Conservation (phyloP, 2,797 vertebrate species). For the Gadopsis bispinosus region DNA sequence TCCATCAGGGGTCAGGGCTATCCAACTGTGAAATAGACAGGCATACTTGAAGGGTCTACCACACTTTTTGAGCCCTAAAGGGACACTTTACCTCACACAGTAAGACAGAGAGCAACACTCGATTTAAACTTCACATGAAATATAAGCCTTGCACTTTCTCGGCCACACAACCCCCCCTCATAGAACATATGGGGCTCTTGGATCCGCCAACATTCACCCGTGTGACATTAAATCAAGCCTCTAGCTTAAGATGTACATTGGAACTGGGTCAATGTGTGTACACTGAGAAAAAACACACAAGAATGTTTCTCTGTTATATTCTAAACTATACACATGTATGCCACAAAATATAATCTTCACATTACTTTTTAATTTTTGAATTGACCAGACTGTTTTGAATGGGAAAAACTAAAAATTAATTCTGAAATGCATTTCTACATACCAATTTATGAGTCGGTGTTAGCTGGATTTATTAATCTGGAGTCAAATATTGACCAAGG, state of each 20-base stretch:
- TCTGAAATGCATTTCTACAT: slow-evolving; percentile 34
- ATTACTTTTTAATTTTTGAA: slow-evolving; percentile 21
- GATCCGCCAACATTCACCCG: background rate
- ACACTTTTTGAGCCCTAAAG: background rate
- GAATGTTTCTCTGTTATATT: slow-evolving; percentile 60
- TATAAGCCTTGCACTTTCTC: background rate
- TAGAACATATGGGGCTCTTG: background rate
- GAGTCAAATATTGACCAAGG: slow-evolving; percentile 82
- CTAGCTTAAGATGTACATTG: background rate
- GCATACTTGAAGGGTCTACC: background rate
- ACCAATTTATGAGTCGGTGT: slow-evolving; percentile 22
- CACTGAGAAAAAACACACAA: slow-evolving; percentile 1
- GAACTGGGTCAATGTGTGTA: background rate
- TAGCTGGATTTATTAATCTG: slow-evolving; percentile 40
- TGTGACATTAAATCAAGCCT: background rate
- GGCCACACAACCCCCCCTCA: background rate
- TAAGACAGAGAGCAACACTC: background rate
- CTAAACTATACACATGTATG: background rate
- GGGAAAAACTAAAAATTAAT: slow-evolving; percentile 24
- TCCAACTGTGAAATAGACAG: background rate
- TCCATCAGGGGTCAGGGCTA: background rate
- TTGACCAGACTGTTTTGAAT: background rate
- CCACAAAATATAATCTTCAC: slow-evolving; percentile 35
- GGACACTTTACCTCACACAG: background rate
- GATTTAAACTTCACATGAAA: background rate